These are phyloP conservation scores for Aproaerema taeniolella DNA, from an alignment of 2,888 invertebrate genomes.

Conservation along the genomic window DNA sequence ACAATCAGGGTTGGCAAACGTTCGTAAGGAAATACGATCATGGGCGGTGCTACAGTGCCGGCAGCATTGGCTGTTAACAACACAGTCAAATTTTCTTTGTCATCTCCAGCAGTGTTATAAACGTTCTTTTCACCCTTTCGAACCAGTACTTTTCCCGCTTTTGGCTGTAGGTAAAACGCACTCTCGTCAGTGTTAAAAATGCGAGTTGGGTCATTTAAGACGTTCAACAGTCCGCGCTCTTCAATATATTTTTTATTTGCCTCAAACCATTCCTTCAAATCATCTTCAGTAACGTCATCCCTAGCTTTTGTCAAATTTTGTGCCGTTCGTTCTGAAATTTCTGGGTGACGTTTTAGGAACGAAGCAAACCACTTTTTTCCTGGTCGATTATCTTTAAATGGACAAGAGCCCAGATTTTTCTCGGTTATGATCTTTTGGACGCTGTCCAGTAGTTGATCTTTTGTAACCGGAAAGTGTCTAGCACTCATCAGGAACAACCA, in stretches of 20 bases:
- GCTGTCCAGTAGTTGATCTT: slow-evolving; percentile 21
- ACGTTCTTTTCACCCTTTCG: slow-evolving; percentile 18
- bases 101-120: slow-evolving; percentile 21
- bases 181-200: slow-evolving; percentile 18
- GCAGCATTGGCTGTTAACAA: slow-evolving; percentile 23
- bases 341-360: slow-evolving; percentile 2
- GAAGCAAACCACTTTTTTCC: not conserved
- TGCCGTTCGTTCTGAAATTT: slow-evolving; percentile 7
- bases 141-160: slow-evolving; percentile 28
- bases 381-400: slow-evolving; percentile 21
- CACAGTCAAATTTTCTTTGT: slow-evolving; percentile 27
- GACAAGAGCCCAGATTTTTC: slow-evolving; percentile 17
- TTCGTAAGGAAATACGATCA: slow-evolving; percentile 22
- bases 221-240: slow-evolving; percentile 6
- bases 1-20: slow-evolving; percentile 17
- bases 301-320: slow-evolving; percentile 16
- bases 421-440: slow-evolving; percentile 24
- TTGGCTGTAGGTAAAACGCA: slow-evolving; percentile 39
- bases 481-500: slow-evolving; percentile 19
- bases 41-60: slow-evolving; percentile 22
- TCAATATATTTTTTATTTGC: slow-evolving; percentile 15
- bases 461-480: slow-evolving; percentile 19
- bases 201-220: slow-evolving; percentile 14
- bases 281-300: slow-evolving; percentile 17
- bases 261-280: slow-evolving; percentile 17